A percentile compares a stretch with the other conserved stretches of the same genome.
These are phyloP conservation scores for Sardinella longiceps DNA, from an alignment of 2,797 vertebrate genomes.

Conservation along the genomic window DNA sequence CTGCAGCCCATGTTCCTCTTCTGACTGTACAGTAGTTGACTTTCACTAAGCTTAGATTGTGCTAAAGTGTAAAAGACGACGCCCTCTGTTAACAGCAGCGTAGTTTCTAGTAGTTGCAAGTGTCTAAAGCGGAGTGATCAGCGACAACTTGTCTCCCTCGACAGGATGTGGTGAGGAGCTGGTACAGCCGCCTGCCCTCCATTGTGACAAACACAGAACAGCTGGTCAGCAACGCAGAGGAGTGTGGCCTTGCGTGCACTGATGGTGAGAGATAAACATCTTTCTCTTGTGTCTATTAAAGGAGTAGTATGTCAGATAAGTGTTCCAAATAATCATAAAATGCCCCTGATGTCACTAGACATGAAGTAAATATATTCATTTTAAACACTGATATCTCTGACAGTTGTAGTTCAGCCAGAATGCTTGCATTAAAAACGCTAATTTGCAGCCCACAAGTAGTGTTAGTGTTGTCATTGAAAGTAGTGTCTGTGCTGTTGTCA, in stretches of 20 bases:
- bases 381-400: no score
- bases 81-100: not conserved
- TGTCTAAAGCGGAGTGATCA: not conserved
- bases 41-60: not conserved
- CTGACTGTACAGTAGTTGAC: not conserved
- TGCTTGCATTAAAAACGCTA: no score
- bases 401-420: no score
- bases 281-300: no score
- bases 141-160: not conserved
- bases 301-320: no score
- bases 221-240: slow-evolving; percentile 84
- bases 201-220: slow-evolving; percentile 77
- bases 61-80: not conserved
- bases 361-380: no score
- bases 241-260: slow-evolving; percentile 80
- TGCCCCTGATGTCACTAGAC: no score
- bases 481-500: no score
- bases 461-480: no score
- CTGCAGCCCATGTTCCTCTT: not conserved
- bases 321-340: no score
- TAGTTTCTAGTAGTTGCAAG: not conserved
- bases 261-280: slow-evolving; percentile 70
- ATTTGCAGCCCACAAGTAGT: no score
- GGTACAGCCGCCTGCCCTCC: slow-evolving; percentile 87
- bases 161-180: slow-evolving; percentile 93